These are phyloP conservation scores for Gorsachius goisagi DNA, from an alignment of 2,113 vertebrate genomes.

Conservation along the genomic window DNA sequence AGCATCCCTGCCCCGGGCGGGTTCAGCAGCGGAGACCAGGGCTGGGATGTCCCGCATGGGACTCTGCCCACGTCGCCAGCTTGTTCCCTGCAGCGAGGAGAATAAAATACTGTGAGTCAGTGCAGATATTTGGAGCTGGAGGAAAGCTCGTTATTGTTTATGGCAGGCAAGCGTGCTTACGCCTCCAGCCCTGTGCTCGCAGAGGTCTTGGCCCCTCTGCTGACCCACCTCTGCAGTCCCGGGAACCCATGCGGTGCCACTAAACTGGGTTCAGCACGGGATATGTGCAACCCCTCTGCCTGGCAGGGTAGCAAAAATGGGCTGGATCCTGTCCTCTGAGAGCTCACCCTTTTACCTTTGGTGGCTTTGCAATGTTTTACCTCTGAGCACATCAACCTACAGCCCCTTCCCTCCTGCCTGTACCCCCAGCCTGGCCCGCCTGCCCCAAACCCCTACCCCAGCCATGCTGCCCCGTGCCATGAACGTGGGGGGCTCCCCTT, in stretches of 20 bases:
- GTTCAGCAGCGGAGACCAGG: fast-evolving
- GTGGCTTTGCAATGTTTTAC: neutral
- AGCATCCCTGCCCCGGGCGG: neutral
- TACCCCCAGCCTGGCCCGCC: fast-evolving
- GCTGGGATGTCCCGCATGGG: neutral
- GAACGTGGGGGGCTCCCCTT: fast-evolving
- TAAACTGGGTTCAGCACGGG: neutral
- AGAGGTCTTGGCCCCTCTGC: neutral
- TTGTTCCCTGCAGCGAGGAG: neutral
- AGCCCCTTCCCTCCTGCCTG: neutral
- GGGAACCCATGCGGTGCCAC: fast-evolving
- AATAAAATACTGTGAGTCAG: neutral
- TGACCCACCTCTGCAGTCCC: neutral
- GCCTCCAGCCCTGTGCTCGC: neutral
- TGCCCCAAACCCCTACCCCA: neutral
- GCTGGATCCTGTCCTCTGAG: neutral
- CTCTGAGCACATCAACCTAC: neutral
- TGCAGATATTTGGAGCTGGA: neutral
- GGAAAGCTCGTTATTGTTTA: neutral
- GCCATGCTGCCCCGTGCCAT: fast-evolving
- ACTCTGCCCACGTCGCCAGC: neutral
- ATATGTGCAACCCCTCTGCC: neutral
- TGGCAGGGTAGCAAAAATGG: neutral
- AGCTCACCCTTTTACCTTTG: neutral
- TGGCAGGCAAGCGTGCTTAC: neutral